Conservation (phyloP, 1,140 invertebrate genomes). For the Oryzaephilus surinamensis region DNA sequence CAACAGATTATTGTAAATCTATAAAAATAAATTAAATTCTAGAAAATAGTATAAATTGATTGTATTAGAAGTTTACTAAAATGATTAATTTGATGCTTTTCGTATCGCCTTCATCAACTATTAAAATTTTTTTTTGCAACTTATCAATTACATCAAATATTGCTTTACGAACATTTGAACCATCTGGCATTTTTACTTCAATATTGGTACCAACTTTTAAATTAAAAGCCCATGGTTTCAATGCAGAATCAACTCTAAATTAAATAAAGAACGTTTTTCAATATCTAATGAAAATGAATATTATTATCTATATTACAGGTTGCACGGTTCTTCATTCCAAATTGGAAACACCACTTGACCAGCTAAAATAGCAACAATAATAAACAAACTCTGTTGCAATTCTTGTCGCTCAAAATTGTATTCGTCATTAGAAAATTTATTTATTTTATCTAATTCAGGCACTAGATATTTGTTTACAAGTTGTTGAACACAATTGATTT, state of each 20-base stretch:
- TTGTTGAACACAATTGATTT: constrained; percentile 52
- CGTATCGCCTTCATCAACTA: constrained; percentile 60
- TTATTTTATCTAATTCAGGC: constrained; percentile 42
- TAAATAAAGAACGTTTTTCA: constrained; percentile 7
- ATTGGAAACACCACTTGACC: constrained; percentile 47
- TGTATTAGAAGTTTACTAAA: constrained; percentile 21
- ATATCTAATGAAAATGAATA: not conserved
- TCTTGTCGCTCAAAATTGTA: constrained; percentile 34
- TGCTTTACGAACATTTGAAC: constrained; percentile 47
- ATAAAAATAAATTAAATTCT: constrained; percentile 15
- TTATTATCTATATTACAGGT: constrained; percentile 38
- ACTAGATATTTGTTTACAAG: constrained; percentile 55
- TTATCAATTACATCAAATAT: constrained; percentile 43
- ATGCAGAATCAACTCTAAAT: constrained; percentile 27
- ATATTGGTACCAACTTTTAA: constrained; percentile 35
- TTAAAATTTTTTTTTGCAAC: constrained; percentile 49
- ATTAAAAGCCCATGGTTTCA: constrained; percentile 35
- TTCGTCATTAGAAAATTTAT: constrained; percentile 38
- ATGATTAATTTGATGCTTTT: constrained; percentile 56
- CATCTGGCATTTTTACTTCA: constrained; percentile 48
- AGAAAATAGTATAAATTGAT: not conserved
- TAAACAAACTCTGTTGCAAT: constrained; percentile 33
- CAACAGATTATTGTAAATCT: constrained; percentile 52
- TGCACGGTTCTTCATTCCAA: constrained; percentile 46
- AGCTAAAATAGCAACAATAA: constrained; percentile 42